Percentiles rank a stretch among this genome's conserved stretches.
Conservation (phyloP, 2,888 invertebrate genomes). For the Kryphioiulus occultus region DNA sequence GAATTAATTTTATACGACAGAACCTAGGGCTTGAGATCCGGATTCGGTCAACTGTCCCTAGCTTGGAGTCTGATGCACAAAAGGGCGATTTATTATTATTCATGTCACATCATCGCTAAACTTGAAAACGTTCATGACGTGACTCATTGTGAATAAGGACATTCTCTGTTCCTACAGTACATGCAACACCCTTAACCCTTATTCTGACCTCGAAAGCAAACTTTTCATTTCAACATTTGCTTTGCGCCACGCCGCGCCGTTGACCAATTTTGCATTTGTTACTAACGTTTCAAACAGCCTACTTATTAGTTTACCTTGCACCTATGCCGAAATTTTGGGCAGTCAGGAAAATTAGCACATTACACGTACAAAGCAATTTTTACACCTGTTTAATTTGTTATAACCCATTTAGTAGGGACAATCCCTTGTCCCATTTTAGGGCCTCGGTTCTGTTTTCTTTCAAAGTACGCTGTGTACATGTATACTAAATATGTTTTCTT, state of each 20-base stretch:
- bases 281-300: neutral
- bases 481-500: no score
- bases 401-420: neutral
- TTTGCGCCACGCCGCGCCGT: no score
- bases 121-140: neutral
- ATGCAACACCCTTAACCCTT: neutral
- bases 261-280: neutral
- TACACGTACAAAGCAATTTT: neutral
- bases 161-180: neutral
- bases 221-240: constrained; percentile 1
- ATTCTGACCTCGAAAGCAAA: neutral
- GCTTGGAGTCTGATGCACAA: neutral
- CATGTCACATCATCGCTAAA: neutral
- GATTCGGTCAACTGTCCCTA: neutral
- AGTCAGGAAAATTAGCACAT: neutral
- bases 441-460: neutral
- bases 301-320: neutral
- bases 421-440: constrained; percentile 4
- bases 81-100: no score
- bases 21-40: no score
- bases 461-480: neutral
- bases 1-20: no score
- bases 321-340: neutral
- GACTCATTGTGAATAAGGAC: neutral
- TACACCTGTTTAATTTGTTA: neutral